phyloP scores from a whole-genome alignment of 1,140 invertebrate genomes.

The Ips typographus region DNA sequence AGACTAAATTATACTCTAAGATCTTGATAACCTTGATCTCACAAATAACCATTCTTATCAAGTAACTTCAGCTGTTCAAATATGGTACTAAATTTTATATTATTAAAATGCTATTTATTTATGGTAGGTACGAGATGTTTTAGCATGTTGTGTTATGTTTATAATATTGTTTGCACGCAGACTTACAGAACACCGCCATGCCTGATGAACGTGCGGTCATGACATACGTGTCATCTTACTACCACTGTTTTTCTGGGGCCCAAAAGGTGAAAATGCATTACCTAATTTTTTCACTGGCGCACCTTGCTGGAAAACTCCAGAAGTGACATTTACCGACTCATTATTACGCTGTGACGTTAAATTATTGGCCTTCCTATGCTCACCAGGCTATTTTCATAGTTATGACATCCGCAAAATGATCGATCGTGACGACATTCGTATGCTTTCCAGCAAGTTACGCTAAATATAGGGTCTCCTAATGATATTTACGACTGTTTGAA shows the following conservation, averaged over 20 bases:
- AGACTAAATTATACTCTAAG: too few relatives aligned
- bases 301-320: neutral
- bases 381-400: neutral
- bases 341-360: too few relatives aligned
- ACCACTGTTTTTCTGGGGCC: conserved; percentile 99
- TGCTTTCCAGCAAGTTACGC: neutral
- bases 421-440: conserved; percentile 1
- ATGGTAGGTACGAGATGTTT: neutral
- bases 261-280: conserved; percentile 81
- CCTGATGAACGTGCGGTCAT: conserved; percentile 99
- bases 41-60: too few relatives aligned
- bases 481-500: neutral
- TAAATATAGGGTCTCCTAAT: conserved; percentile 3
- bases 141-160: conserved; percentile 31
- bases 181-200: conserved; percentile 97
- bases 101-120: neutral
- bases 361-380: too few relatives aligned
- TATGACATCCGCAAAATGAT: neutral
- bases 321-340: neutral
- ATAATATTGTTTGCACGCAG: conserved; percentile 63
- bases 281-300: conserved; percentile 18
- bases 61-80: too few relatives aligned
- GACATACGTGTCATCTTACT: conserved; percentile 99
- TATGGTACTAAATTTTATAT: neutral
- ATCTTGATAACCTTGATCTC: too few relatives aligned